These are phyloP conservation scores for Noctua pronuba DNA, from an alignment of 2,888 invertebrate genomes.

Conservation along the genomic window DNA sequence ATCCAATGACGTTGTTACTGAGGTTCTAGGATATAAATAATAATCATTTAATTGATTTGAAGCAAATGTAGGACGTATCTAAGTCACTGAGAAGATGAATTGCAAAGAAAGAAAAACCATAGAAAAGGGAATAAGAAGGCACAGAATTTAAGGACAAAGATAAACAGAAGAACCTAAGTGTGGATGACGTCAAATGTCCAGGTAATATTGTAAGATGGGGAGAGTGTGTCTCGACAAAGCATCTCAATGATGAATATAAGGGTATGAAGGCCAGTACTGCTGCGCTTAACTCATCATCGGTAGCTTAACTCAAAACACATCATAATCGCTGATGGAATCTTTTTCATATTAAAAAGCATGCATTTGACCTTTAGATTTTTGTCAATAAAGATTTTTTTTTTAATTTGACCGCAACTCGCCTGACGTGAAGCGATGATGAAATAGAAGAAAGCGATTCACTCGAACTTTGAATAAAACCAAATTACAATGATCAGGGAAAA, in stretches of 20 bases:
- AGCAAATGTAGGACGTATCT: not conserved
- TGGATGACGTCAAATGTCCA: not conserved
- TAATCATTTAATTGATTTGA: not conserved
- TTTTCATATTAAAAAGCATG: no score
- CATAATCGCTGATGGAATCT: not conserved
- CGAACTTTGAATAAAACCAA: no score
- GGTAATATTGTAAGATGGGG: not conserved
- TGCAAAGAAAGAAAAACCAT: not conserved
- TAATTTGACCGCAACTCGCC: no score
- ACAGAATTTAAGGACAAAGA: not conserved
- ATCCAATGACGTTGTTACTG: conserved; percentile 50
- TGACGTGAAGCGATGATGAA: no score
- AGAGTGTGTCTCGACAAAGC: not conserved
- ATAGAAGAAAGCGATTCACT: no score
- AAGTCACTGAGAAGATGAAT: not conserved
- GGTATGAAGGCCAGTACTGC: not conserved
- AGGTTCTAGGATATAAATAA: conserved; percentile 33
- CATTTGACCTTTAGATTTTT: no score
- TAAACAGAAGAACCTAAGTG: not conserved
- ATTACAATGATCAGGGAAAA: no score
- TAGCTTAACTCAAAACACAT: not conserved
- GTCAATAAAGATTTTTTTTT: no score
- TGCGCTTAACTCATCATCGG: not conserved
- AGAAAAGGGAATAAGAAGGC: not conserved
- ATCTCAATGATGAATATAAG: not conserved